phyloP scores from a whole-genome alignment of 2,888 invertebrate species.

The Melolontha melolontha region DNA sequence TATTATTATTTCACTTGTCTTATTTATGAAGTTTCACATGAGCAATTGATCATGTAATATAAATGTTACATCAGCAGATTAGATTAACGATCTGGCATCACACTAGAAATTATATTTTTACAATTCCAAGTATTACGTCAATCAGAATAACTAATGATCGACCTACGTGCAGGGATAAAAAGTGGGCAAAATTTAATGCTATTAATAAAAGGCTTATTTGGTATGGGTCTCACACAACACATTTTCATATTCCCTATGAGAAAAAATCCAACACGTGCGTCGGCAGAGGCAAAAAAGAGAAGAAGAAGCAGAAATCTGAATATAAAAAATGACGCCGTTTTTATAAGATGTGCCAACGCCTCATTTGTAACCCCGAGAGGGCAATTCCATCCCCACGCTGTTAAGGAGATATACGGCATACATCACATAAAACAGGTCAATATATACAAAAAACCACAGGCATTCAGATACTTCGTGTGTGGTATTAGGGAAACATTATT shows the following conservation, averaged over 20 bases:
- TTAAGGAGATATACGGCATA: conserved; percentile 40
- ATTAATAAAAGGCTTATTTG: conserved; percentile 39
- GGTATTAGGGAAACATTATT: conserved; percentile 1
- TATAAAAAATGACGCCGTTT: conserved; percentile 45
- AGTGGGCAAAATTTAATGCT: conserved; percentile 36
- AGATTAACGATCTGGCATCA: conserved; percentile 4
- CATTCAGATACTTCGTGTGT: conserved; percentile 6
- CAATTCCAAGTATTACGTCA: conserved; percentile 29
- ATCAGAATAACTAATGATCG: conserved; percentile 30
- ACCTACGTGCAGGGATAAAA: conserved; percentile 24
- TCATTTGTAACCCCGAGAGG: conserved; percentile 45
- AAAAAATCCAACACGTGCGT: conserved; percentile 42
- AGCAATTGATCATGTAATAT: not conserved
- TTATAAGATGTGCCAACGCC: conserved; percentile 46
- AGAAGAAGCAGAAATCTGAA: conserved; percentile 40
- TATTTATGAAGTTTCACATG: no score
- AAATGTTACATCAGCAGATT: conserved; percentile 3
- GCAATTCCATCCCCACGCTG: conserved; percentile 42
- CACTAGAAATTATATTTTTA: conserved; percentile 20
- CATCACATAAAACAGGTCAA: conserved; percentile 41
- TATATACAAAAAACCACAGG: conserved; percentile 30
- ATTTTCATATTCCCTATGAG: conserved; percentile 37
- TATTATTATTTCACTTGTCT: no score
- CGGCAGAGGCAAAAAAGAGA: conserved; percentile 13
- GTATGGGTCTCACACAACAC: conserved; percentile 41